Conservation (phyloP, 2,888 invertebrate genomes). For the Philaethria dido region DNA sequence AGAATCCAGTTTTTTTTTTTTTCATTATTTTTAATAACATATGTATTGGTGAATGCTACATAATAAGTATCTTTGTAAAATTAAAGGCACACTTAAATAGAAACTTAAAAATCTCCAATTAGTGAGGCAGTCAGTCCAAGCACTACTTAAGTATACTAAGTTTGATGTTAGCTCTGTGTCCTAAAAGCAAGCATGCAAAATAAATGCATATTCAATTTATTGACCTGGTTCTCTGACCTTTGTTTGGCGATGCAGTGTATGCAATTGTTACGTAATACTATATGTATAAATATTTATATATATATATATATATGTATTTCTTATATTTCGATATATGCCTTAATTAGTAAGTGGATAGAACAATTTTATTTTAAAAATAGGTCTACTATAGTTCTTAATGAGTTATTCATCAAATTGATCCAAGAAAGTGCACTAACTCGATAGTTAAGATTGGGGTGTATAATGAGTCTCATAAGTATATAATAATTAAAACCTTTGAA, state of each 20-base stretch:
- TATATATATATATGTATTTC: no score
- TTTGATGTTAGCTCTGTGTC: neutral
- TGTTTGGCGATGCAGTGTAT: neutral
- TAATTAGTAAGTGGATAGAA: neutral
- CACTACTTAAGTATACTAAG: constrained; percentile 1
- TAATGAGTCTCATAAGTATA: no score
- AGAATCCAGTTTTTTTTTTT: no score
- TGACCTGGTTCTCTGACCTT: neutral
- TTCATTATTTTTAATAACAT: no score
- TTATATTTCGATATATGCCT: neutral
- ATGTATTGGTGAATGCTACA: no score
- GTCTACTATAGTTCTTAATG: no score
- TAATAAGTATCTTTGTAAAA: neutral
- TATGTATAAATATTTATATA: no score
- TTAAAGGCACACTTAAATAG: neutral
- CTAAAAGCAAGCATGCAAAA: neutral
- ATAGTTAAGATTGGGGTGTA: no score
- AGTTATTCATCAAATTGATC: no score
- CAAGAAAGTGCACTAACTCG: no score
- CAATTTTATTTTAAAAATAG: no score
- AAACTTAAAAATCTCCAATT: neutral
- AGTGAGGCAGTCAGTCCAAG: neutral
- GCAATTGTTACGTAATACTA: neutral
- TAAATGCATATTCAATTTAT: neutral
- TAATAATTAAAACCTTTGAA: no score